Conservation (phyloP, 2,113 vertebrate genomes). For the Balaenoptera acutorostrata region DNA sequence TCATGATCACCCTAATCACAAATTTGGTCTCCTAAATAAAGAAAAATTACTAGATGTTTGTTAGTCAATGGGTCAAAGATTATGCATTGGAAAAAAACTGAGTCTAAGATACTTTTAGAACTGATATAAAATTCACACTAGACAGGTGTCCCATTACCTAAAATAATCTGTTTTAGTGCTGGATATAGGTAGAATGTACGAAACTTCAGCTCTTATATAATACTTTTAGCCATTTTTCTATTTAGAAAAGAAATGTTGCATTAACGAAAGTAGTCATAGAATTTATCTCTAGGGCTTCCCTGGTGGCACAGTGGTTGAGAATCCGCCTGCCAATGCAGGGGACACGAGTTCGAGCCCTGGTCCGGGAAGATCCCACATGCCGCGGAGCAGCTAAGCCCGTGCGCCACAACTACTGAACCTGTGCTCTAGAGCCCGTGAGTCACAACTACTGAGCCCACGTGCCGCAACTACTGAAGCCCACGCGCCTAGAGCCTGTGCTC, state of each 20-base stretch:
- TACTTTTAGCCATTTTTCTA: neutral
- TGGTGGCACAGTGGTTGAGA: no score
- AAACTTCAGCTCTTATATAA: neutral
- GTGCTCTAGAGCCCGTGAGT: no score
- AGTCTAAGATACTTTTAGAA: neutral
- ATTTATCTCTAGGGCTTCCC: neutral
- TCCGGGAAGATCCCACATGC: no score
- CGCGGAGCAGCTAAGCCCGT: no score
- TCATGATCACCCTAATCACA: neutral
- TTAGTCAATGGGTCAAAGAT: neutral
- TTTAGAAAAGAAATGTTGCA: neutral
- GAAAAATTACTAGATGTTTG: neutral
- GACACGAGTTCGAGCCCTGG: no score
- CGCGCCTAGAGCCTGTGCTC: no score
- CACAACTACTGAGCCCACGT: no score
- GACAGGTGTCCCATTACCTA: neutral
- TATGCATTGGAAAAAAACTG: neutral
- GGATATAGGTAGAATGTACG: neutral
- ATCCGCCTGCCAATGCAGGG: no score
- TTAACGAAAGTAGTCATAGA: neutral
- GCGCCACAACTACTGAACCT: no score
- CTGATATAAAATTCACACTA: neutral
- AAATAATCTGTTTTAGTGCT: neutral
- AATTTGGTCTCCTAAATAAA: neutral
- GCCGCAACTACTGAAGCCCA: no score